Evolutionary conservation across 30 jellyfish, hydroid and myxozoan species (phyloP).

Genomic region (Chrysaora quinquecirrha): DNA sequence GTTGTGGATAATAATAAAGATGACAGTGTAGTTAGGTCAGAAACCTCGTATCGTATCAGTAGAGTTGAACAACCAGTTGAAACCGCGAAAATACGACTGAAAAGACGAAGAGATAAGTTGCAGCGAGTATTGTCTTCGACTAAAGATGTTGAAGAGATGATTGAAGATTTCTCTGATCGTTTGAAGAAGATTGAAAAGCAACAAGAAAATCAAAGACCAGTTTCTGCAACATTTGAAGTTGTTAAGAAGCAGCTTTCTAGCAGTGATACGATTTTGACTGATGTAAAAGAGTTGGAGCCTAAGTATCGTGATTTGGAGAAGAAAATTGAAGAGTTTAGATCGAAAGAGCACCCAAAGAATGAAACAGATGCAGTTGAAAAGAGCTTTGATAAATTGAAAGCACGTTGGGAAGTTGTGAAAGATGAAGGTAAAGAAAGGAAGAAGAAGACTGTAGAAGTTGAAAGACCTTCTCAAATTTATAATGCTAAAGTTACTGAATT

Average conservation of each 20-base stretch:
- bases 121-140: conserved; percentile 37
- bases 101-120: conserved; percentile 69
- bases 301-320: conserved; percentile 40
- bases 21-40: conserved; percentile 63
- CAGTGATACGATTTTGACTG: conserved; percentile 51
- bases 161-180: conserved; percentile 74
- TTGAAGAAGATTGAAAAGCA: conserved; percentile 58
- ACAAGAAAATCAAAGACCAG: conserved; percentile 64
- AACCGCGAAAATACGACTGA: conserved; percentile 40
- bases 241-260: conserved; percentile 66
- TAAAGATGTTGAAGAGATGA: conserved; percentile 65
- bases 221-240: conserved; percentile 74
- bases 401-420: conserved; percentile 51
- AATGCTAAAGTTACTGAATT: conserved; percentile 26
- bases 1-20: conserved; percentile 68
- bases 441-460: conserved; percentile 53
- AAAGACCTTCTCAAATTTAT: conserved; percentile 50
- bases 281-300: conserved; percentile 58
- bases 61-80: conserved; percentile 55
- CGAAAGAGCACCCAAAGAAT: conserved; percentile 45
- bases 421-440: conserved; percentile 33
- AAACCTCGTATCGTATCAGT: conserved; percentile 6
- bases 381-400: conserved; percentile 48
- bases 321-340: conserved; percentile 59
- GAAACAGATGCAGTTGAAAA: conserved; percentile 47